These are phyloP conservation scores for Lacerta agilis DNA, from an alignment of 2,797 vertebrate genomes.

Conservation along the genomic window DNA sequence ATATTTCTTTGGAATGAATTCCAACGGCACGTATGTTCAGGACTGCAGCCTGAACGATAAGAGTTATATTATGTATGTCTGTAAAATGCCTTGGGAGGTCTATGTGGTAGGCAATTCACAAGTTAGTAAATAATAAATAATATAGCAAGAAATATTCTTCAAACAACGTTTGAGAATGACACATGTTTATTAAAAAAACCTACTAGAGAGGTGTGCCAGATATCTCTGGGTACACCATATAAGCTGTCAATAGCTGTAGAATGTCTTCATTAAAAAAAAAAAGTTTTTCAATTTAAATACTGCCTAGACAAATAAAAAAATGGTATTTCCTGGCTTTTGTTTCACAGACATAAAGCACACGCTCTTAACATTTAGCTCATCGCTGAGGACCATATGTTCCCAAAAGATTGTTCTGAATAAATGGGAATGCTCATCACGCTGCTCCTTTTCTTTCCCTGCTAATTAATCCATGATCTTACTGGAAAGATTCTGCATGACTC, in stretches of 20 bases:
- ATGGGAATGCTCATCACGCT: slow-evolving; percentile 25
- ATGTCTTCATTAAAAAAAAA: background rate
- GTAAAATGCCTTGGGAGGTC: too few species aligned
- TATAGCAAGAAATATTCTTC: background rate
- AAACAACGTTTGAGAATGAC: background rate
- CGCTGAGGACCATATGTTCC: slow-evolving; percentile 47
- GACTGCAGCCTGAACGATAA: background rate
- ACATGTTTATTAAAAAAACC: background rate
- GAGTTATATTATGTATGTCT: too few species aligned
- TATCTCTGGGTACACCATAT: background rate
- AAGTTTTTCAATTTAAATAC: background rate
- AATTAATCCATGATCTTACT: slow-evolving; percentile 71
- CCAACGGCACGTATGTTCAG: background rate
- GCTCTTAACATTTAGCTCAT: slow-evolving; percentile 31
- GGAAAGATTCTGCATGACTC: slow-evolving; percentile 65
- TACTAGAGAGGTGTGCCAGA: background rate
- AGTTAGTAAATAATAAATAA: background rate
- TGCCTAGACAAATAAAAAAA: background rate
- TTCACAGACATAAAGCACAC: slow-evolving; percentile 36
- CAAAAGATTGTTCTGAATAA: slow-evolving; percentile 32
- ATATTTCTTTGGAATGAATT: background rate
- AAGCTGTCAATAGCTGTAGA: background rate
- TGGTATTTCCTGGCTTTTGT: background rate
- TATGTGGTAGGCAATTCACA: background rate
- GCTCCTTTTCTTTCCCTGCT: slow-evolving; percentile 53